Evolutionary conservation across 2,888 invertebrate genomes (phyloP).

Genomic region (Zaprionus bogoriensis): DNA sequence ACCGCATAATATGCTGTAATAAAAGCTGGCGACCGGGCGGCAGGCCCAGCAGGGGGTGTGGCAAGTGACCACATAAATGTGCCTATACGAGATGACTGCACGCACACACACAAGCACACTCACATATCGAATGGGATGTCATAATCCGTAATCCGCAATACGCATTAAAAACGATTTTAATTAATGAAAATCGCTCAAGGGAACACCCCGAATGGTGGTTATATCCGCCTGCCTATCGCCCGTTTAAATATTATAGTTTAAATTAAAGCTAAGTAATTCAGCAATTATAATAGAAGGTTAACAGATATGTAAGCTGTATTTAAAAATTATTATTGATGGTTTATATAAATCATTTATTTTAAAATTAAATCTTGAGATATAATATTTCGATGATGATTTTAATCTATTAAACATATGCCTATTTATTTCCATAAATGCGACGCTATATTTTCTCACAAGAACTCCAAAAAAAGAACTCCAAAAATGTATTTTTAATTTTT

Average conservation of each 20-base stretch:
- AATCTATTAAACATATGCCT: no score
- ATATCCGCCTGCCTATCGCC: background rate
- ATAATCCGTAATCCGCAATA: slow-evolving; percentile 78
- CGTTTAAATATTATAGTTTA: slow-evolving; percentile 29
- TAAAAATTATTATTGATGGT: no score
- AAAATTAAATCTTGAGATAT: no score
- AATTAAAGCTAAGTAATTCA: slow-evolving; percentile 15
- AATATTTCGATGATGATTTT: no score
- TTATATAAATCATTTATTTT: no score
- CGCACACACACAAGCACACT: slow-evolving; percentile 10
- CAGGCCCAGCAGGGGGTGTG: background rate
- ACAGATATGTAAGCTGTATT: background rate
- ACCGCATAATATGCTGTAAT: slow-evolving; percentile 80
- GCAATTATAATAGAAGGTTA: background rate
- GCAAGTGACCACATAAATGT: slow-evolving; percentile 24
- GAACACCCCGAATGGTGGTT: slow-evolving; percentile 32
- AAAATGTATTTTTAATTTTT: no score
- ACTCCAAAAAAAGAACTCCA: no score
- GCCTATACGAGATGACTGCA: slow-evolving; percentile 4
- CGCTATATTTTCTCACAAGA: no score
- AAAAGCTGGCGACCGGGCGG: slow-evolving; percentile 38
- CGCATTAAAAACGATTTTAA: slow-evolving; percentile 75
- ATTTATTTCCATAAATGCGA: no score
- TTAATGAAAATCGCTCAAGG: slow-evolving; percentile 71
- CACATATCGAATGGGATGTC: slow-evolving; percentile 62